Evolutionary conservation across 2,888 invertebrate genomes (phyloP), one percentile per base, ranked within the genome.

Genomic region (Drosophila yooni): DNA sequence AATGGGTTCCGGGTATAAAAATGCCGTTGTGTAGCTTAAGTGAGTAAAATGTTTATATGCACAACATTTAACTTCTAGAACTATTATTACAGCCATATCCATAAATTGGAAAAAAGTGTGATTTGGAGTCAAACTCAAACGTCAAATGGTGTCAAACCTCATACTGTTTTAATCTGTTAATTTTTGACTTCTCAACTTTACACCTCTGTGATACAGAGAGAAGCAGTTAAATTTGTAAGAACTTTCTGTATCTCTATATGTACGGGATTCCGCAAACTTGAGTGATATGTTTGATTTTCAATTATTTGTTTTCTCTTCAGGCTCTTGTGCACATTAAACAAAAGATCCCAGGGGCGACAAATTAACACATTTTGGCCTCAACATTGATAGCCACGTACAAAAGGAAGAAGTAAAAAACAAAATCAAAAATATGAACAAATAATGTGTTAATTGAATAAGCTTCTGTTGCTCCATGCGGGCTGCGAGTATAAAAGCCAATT

Each of bases 361-460:
- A 76, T 77, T 77, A 73, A 57, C 68, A 69, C 76, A 56, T 52
- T 62, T 59, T 15, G 36, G 34, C 33, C 57, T 59, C 27, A 54
- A 57, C 48, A 36, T 46, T 48, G n/a, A 34, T 36, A 56, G 1
- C 27, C 48, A 50, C 21, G n/a, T 33, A 29, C 21, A 46, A 29
- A n/a, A 7, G 50, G 2, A 33, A 27, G 38, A 21, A n/a, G 29
- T 31, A 38, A 27, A 33, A 21, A 15, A 18, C 31, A 13, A 15
- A 2, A 48, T 18, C 13, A n/a, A 38, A 10, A 58, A 34, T 29
- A 36, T 25, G 36, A 34, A 54, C 54, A 59, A 38, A 43, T 51
- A 34, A 68, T 60, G 76, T 76, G 76, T 46, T 72, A 76, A 76
- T 72, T 76, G 11, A 5, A 58, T 48, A 59, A 40, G 60, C 25